Base-by-base conservation (phyloP, 2,888 invertebrate species). In the Caenorhabditis sp. region DNA sequence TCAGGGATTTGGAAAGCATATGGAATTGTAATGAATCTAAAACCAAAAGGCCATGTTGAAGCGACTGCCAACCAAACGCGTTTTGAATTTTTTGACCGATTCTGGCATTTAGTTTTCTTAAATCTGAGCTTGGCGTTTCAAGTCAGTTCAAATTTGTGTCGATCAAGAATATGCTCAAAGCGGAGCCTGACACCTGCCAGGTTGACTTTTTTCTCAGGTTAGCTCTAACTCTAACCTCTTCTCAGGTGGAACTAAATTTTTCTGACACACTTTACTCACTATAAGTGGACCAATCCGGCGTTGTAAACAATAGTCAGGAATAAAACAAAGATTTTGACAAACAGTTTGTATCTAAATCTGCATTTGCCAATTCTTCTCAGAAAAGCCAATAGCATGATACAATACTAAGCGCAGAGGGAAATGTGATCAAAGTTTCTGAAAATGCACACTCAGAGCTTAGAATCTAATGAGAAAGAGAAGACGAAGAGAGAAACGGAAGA, bases 281-380 rank as follows among this genome's bases (percentile, higher is more conserved):
- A 67, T 18, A 67, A 55, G 22, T 76, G 76, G n/a, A 61, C 47
- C 50, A 76, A 55, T 76, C 76, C 76, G 24, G 55, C 61, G 58
- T 76, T 65, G 68, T 76, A 76, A 44, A 61, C 35, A 20, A 76
- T 32, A 15, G 76, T 76, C n/a, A 76, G 47, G 22, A 76, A 76
- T 6, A 76, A 61, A 20, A 76, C 67, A 65, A 67, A 61, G n/a
- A 55, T 26, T 18, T 32, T 76, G 8, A 76, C 58, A 20, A 51
- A 44, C 15, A 61, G n/a, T 32, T 67, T 76, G 67, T 58, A 67
- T 18, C 60, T 76, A 24, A 60, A 44, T 32, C 37, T 56, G 51
- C 44, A 67, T 44, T 60, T 50, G 60, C 51, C 20, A 22, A 76
- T 28, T 61, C 40, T 76, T 32, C 67, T 67, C 0, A 76, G 67